phyloP scores from a whole-genome alignment of 2,888 invertebrate genomes.

The Agrochola litura region DNA sequence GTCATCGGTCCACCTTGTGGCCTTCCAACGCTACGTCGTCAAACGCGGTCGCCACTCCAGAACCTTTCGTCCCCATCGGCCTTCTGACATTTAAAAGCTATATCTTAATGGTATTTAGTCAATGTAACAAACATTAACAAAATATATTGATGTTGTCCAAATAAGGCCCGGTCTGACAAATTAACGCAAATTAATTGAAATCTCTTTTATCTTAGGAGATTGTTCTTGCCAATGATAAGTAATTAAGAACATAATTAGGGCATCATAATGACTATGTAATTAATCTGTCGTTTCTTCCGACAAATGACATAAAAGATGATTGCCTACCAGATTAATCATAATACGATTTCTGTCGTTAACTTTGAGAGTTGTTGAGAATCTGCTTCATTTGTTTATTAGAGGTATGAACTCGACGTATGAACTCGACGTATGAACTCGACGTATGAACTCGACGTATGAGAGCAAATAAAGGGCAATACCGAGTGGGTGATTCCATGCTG shows the following conservation, averaged over 20 bases:
- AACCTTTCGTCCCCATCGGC: too few species aligned
- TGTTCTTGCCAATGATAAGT: background rate
- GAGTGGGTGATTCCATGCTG: too few species aligned
- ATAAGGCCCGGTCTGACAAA: background rate
- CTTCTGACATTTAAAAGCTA: too few species aligned
- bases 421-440: background rate
- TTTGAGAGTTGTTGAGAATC: background rate
- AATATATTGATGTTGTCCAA: background rate
- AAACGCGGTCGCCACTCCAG: too few species aligned
- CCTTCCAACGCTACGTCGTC: too few species aligned
- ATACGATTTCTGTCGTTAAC: background rate
- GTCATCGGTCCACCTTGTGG: too few species aligned
- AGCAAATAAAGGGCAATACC: background rate
- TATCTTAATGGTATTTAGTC: too few species aligned
- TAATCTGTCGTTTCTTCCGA: conserved; percentile 5
- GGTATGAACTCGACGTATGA: too few species aligned
- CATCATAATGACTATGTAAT: conserved; percentile 19
- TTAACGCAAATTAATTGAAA: conserved; percentile 3
- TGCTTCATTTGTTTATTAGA: background rate
- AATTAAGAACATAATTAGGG: conserved; percentile 7
- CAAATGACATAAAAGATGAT: background rate
- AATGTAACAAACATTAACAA: too few species aligned
- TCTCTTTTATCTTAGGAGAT: conserved; percentile 2
- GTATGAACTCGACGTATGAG: background rate
- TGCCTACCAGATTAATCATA: background rate